Evolutionary conservation across 2,888 invertebrate species (phyloP), one percentile per base, ranked within the genome.

Genomic region (Lasioglossum marginatum): DNA sequence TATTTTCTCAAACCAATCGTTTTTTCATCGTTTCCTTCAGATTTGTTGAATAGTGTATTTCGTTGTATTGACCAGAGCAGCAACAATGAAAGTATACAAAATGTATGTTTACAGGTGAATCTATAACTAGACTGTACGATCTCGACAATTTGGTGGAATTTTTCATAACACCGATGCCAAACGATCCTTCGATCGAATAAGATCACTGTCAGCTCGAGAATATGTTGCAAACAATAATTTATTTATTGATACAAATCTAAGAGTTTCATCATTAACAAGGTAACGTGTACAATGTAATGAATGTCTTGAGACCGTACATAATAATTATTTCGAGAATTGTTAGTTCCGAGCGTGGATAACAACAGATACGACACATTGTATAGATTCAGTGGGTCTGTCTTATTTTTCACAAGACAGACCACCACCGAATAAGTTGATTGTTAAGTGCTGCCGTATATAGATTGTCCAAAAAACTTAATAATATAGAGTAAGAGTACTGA

Each of bases 101-200:
- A 52, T 79, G 23, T 81, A 23, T 77, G 43, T 82, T 93, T 92
- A 34, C 91, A 95, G 95, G 93, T 76, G 94, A 94, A 88, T 94
- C 95, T 73, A 93, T 95, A 84, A 93, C 93, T 37, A 93, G 94
- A 86, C 92, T 95, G 73, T 92, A 92, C 86, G 95, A 95, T 79
- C 91, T 95, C 85, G 95, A 95, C 90, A 95, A 95, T 90, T 92
- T 95, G 85, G 93, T 95, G 82, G 95, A 94, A 89, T 93, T 95
- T 86, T 94, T 94, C 87, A 93, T 95, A 86, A 94, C 94, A 77
- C 93, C 94, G 45, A 89, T 92, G 84, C 92, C 92, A 83, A 92
- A 92, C 73, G 91, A 93, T 79, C 85, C 91, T 78, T 90, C 91
- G 80, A 87, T 91, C 82, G 92, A 92, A 75, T 91, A 77, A 90